Conservation (phyloP, 2,113 vertebrate species). For the Myrmecobius fasciatus region DNA sequence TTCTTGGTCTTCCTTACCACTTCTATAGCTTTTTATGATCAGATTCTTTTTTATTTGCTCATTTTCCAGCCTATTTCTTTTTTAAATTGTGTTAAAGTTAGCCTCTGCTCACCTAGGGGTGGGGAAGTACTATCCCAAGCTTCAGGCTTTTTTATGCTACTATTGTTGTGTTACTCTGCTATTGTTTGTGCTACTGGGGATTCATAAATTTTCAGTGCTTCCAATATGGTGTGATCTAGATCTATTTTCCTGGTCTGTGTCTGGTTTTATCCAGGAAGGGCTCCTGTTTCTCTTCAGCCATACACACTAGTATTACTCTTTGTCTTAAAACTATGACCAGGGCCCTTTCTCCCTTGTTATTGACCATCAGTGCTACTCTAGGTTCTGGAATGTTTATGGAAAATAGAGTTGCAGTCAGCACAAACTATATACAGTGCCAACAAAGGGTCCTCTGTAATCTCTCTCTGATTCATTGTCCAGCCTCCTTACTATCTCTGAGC, state of each 20-base stretch:
- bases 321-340: background rate
- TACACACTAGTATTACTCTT: background rate
- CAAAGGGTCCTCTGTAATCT: background rate
- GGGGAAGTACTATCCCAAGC: too few species aligned
- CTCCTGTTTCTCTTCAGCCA: background rate
- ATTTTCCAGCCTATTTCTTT: background rate
- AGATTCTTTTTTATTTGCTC: background rate
- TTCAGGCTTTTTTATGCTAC: background rate
- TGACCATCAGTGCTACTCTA: too few species aligned
- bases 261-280: background rate
- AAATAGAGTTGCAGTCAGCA: background rate
- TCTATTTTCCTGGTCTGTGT: background rate
- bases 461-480: background rate
- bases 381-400: background rate
- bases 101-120: background rate
- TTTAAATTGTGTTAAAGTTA: background rate
- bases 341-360: too few species aligned
- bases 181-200: background rate
- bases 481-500: background rate
- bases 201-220: background rate
- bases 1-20: too few species aligned
- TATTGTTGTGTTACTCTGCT: background rate
- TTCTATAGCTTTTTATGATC: background rate
- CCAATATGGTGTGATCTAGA: background rate
- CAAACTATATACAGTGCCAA: background rate